phyloP scores from a whole-genome alignment of 2,888 invertebrate species.

The Meteorus colon region DNA sequence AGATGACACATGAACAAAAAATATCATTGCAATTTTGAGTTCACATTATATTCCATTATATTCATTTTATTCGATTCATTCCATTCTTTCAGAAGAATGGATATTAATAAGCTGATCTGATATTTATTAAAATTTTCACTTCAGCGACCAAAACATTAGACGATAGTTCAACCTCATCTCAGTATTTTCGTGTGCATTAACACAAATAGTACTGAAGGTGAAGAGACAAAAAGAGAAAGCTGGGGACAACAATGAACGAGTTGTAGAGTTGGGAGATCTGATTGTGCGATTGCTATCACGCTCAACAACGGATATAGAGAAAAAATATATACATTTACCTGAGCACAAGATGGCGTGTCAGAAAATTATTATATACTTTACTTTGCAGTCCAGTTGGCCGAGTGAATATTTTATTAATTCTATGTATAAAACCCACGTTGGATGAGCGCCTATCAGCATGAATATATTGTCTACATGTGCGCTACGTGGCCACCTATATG shows the following conservation, averaged over 20 bases:
- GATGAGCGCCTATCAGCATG: slow-evolving; percentile 9
- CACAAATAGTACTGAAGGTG: no score
- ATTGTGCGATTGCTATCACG: slow-evolving; percentile 42
- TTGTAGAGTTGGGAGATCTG: slow-evolving; percentile 53
- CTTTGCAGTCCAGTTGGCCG: slow-evolving; percentile 57
- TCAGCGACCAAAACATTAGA: not conserved
- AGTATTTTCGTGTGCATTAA: not conserved
- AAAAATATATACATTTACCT: slow-evolving; percentile 38
- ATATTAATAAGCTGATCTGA: not conserved
- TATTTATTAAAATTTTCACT: not conserved
- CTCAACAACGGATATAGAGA: slow-evolving; percentile 45
- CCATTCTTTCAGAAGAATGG: not conserved
- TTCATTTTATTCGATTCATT: no score
- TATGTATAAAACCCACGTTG: slow-evolving; percentile 51
- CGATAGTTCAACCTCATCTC: not conserved
- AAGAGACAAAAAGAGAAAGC: no score
- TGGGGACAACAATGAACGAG: not conserved
- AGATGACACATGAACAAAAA: slow-evolving; percentile 27
- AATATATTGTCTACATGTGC: slow-evolving; percentile 3
- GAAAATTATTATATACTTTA: slow-evolving; percentile 67
- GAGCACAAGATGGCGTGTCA: slow-evolving; percentile 63
- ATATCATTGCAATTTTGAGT: no score
- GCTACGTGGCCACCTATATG: not conserved
- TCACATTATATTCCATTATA: no score
- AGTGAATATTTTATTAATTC: slow-evolving; percentile 68